Evolutionary conservation across 2,797 vertebrate genomes (phyloP), one percentile per base, ranked within the genome.

Genomic region (Tarsius wallacei): DNA sequence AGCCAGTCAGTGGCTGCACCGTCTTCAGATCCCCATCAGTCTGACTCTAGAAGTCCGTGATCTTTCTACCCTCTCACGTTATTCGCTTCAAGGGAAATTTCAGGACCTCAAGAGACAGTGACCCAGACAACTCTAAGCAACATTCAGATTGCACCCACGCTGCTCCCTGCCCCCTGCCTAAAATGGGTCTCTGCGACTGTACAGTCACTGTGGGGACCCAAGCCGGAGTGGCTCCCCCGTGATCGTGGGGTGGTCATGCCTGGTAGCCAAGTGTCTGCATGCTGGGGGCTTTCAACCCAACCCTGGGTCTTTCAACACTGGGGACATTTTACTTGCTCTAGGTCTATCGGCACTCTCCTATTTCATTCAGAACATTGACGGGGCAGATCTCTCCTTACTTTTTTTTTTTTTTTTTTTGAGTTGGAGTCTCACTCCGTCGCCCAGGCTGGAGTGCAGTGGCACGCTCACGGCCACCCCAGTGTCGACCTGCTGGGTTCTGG

Each of bases 61-160:
- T 94, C 73, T 55, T 93, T 77, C 36, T 55, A 26, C 63, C 42
- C n/a, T 14, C 68, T 76, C 24, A 15, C 36, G 21, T 91, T 47
- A n/a, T 61, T 94, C 57, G 68, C 59, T 63, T 93, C 81, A 53
- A 64, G 77, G 80, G 83, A 91, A 61, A 77, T 74, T 81, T 68
- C 49, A 55, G 93, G 68, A 47, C 42, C 6, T 36, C 1, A 51
- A 74, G 68, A n/a, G 55, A 55, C 17, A 47, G 36, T 70, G 55
- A 15, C 36, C n/a, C 70, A 36, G 21, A 78, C 26, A 16, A 5
- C 36, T 88, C 31, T 59, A 64, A 76, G 63, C 68, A 51, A 3
- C 11, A 28, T 57, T 90, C 42, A 19, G 63, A 9, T 3, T 3
- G 68, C 8, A 10, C 26, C 49, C 15, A 31, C 26, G 3, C 64